These are phyloP conservation scores for Suillia variegata DNA, from an alignment of 2,888 invertebrate genomes.

Conservation along the genomic window DNA sequence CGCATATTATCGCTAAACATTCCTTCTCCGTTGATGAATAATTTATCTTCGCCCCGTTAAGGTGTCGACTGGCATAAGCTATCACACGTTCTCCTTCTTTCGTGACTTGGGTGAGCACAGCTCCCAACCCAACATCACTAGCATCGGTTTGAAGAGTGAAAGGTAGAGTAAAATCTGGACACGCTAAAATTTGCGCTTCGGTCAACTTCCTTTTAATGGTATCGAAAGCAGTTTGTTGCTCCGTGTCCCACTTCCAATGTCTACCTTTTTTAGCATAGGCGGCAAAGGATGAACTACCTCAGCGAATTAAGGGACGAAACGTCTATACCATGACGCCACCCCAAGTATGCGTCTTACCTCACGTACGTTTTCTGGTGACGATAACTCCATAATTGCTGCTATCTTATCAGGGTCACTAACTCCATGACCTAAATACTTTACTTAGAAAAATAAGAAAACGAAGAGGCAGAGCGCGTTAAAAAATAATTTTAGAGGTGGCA, in stretches of 20 bases:
- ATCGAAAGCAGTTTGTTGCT: background rate
- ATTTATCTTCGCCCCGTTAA: background rate
- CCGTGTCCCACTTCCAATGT: background rate
- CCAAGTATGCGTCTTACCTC: conserved; percentile 5
- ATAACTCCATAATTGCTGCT: background rate
- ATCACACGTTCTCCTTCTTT: background rate
- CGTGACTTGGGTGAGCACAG: background rate
- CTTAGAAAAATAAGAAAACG: no score
- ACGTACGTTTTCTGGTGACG: background rate
- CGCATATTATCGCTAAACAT: background rate
- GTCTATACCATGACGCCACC: conserved; percentile 8
- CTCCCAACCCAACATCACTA: background rate
- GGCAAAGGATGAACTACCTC: background rate
- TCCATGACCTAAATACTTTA: conserved; percentile 7
- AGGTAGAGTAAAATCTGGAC: background rate
- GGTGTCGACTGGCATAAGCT: background rate
- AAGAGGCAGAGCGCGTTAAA: no score
- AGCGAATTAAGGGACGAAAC: conserved; percentile 5
- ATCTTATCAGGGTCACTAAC: conserved; percentile 13
- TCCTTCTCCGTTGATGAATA: background rate
- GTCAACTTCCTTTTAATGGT: background rate
- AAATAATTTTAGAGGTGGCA: no score
- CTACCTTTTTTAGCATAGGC: conserved; percentile 3
- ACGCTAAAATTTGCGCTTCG: background rate
- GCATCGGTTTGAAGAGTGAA: background rate